Percentiles rank a stretch among this genome's conserved stretches.
Evolutionary conservation across 2,113 vertebrate species (phyloP).

Genomic region (Aegithalos caudatus): DNA sequence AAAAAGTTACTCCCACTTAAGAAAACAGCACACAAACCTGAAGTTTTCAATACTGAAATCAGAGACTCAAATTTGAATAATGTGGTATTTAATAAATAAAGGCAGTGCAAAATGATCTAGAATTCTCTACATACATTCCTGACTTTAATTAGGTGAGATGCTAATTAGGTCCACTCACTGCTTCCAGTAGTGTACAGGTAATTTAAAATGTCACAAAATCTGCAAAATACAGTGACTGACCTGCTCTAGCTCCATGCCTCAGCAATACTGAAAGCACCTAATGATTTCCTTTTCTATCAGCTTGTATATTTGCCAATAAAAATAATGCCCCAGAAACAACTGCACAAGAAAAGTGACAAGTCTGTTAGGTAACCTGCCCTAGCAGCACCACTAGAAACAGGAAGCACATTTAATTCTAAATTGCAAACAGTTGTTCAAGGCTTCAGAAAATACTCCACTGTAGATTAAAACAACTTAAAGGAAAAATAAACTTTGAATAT

Average conservation of each 20-base stretch:
- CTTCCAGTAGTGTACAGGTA: constrained; percentile 86
- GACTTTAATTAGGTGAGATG: constrained; percentile 79
- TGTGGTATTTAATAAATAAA: constrained; percentile 64
- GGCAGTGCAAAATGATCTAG: constrained; percentile 65
- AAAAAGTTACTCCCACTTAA: constrained; percentile 75
- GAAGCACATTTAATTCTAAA: constrained; percentile 60
- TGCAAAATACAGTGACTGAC: constrained; percentile 70
- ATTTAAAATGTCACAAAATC: constrained; percentile 88
- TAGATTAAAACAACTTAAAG: constrained; percentile 53
- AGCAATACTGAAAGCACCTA: constrained; percentile 82
- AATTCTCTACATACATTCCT: constrained; percentile 70
- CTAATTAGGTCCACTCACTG: constrained; percentile 92
- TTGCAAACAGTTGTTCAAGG: constrained; percentile 48
- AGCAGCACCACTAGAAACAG: not conserved
- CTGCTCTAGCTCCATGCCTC: constrained; percentile 71
- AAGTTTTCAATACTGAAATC: constrained; percentile 71
- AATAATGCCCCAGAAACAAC: constrained; percentile 78
- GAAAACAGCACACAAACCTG: constrained; percentile 72
- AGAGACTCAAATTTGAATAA: constrained; percentile 47
- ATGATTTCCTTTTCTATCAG: constrained; percentile 87
- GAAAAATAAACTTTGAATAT: constrained; percentile 51
- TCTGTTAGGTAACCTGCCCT: constrained; percentile 62
- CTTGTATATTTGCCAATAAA: constrained; percentile 74
- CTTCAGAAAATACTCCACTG: constrained; percentile 55
- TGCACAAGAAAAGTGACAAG: constrained; percentile 75